Percentiles rank a stretch among this genome's conserved stretches.
Conservation (phyloP, 1,140 invertebrate species). For the Drosophila tsacasi region DNA sequence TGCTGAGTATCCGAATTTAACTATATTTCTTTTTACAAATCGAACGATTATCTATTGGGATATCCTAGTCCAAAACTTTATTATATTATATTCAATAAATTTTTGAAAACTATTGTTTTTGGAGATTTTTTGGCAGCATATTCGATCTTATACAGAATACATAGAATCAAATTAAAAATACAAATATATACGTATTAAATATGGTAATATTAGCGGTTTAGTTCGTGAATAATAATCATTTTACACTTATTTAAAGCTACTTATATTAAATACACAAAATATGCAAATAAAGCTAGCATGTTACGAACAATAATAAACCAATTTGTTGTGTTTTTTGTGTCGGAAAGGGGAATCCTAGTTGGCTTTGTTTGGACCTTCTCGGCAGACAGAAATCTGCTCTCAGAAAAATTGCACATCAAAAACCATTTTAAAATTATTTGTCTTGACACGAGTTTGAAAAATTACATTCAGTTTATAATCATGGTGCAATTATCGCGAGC, state of each 20-base stretch:
- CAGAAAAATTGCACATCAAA: not conserved
- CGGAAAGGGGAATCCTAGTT: not conserved
- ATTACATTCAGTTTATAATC: not conserved
- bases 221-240: constrained; percentile 22
- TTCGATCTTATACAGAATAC: constrained; percentile 32
- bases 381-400: not conserved
- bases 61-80: constrained; percentile 7
- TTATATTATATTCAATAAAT: not conserved
- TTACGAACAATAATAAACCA: constrained; percentile 19
- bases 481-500: constrained; percentile 43
- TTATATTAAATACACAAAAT: constrained; percentile 22
- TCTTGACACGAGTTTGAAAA: not conserved
- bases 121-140: constrained; percentile 24
- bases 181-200: constrained; percentile 45
- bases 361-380: not conserved
- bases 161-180: constrained; percentile 25
- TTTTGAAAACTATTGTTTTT: not conserved
- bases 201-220: constrained; percentile 58
- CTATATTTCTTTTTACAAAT: constrained; percentile 3
- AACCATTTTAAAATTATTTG: constrained; percentile 9
- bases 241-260: constrained; percentile 30
- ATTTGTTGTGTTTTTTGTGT: not conserved
- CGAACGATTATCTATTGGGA: not conserved
- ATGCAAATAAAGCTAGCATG: constrained; percentile 61
- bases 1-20: constrained; percentile 37